These are phyloP conservation scores for Nesometra sesokonis DNA, from an alignment of 35 echinoderm and acorn worm genomes.

Conservation along the genomic window DNA sequence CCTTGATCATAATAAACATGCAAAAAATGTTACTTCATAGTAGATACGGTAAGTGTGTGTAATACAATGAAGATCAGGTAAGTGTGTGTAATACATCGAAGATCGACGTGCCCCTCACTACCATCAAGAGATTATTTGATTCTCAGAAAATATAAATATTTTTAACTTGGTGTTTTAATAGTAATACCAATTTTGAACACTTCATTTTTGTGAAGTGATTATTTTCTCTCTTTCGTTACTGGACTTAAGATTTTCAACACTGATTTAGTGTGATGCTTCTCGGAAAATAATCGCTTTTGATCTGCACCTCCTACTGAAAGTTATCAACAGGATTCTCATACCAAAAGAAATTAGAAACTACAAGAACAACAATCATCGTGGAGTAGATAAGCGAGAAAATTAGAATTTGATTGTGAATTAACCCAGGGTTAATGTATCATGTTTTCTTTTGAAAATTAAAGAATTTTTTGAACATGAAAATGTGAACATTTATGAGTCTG, in stretches of 20 bases:
- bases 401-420: not conserved
- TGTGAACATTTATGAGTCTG: not conserved
- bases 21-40: not conserved
- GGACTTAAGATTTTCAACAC: too few relatives aligned
- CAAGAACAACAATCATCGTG: not conserved
- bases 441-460: not conserved
- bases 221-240: too few relatives aligned
- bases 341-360: not conserved
- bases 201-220: too few relatives aligned
- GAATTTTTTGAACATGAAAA: not conserved
- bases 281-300: not conserved
- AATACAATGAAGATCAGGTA: too few relatives aligned
- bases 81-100: too few relatives aligned
- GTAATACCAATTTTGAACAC: too few relatives aligned
- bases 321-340: not conserved
- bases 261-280: not conserved
- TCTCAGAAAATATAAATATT: too few relatives aligned
- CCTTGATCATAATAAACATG: not conserved
- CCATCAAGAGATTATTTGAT: too few relatives aligned
- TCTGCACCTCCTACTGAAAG: not conserved
- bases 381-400: not conserved
- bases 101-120: too few relatives aligned
- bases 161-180: too few relatives aligned
- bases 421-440: not conserved
- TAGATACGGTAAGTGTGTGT: too few relatives aligned